These are phyloP conservation scores for Odontothrips loti DNA, from an alignment of 2,888 invertebrate genomes.

Conservation along the genomic window DNA sequence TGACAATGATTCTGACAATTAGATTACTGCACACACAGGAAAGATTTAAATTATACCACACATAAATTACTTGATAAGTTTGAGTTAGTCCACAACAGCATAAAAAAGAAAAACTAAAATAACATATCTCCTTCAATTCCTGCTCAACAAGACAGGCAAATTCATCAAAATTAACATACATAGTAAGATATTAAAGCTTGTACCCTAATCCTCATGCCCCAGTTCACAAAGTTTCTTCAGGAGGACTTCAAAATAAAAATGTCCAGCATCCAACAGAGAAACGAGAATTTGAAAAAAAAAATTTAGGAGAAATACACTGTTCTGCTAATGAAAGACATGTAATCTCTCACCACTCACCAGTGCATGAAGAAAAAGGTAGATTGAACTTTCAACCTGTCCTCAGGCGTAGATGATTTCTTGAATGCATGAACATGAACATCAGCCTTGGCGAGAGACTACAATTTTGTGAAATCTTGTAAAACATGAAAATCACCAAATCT, in stretches of 20 bases:
- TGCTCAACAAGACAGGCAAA: not conserved
- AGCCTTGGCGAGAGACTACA: not conserved
- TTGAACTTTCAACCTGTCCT: not conserved
- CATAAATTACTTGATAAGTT: not conserved
- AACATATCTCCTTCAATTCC: not conserved
- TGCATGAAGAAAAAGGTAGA: not conserved
- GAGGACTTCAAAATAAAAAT: not conserved
- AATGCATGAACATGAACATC: no score
- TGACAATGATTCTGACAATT: not conserved
- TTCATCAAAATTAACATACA: not conserved
- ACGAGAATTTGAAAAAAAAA: not conserved
- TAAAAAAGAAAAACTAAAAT: not conserved
- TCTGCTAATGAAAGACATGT: not conserved
- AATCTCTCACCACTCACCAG: not conserved
- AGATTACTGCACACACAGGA: not conserved
- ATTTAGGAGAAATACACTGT: no score
- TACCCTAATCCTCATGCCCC: conserved; percentile 2
- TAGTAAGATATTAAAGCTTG: conserved; percentile 12
- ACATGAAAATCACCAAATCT: not conserved
- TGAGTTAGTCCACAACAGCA: conserved; percentile 18
- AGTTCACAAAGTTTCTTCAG: conserved; percentile 1
- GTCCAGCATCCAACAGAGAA: not conserved
- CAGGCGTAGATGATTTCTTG: not conserved
- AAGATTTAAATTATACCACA: not conserved
- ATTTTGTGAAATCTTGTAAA: not conserved